Evolutionary conservation across 2,113 vertebrate species (phyloP), one percentile per base, ranked within the genome.

Genomic region (Muscicapa adusta): DNA sequence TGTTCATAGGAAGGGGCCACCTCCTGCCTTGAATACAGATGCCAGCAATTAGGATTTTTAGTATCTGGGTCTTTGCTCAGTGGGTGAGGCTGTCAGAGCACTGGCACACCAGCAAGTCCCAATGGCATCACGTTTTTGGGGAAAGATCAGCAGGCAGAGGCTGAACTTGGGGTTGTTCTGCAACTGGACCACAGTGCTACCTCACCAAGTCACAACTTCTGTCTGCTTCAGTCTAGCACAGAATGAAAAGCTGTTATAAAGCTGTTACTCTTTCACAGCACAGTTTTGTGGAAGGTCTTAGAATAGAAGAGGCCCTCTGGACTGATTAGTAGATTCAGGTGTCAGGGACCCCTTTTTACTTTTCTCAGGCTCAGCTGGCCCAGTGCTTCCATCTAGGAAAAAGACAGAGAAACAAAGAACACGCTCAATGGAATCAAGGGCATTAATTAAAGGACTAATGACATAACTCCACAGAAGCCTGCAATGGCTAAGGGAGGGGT

Each of bases 21-120:
- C 50, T 93, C 60, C 88, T 81, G 62, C 70, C 62, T 78, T 51
- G 50, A 91, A 48, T 56, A 68, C 42, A 28, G 80, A 57, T 8
- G 14, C 77, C 60, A 78, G 29, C 68, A 57, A 40, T 24, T 12
- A 50, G 58, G 81, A 88, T 53, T 91, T 94, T 92, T 63, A 96
- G 34, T 90, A 94, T 85, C 42, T 31, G 19, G 9, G 57, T 54
- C 48, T 61, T 38, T 42, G 40, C 36, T 31, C 60, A 34, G 28
- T 5, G 9, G 2, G 1, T 13, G 47, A 88, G 14, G 31, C 20
- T 89, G 63, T 70, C 26, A 34, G 63, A 48, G 48, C 33, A 20
- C 26, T 43, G 61, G 45, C 7, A 6, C 15, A 36, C 18, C 40
- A 17, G 22, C 16, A 45, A 4, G 0, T 17, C n/a, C 0, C 28